phyloP scores from a whole-genome alignment of 2,113 vertebrate species.

The Spermophilus dauricus region DNA sequence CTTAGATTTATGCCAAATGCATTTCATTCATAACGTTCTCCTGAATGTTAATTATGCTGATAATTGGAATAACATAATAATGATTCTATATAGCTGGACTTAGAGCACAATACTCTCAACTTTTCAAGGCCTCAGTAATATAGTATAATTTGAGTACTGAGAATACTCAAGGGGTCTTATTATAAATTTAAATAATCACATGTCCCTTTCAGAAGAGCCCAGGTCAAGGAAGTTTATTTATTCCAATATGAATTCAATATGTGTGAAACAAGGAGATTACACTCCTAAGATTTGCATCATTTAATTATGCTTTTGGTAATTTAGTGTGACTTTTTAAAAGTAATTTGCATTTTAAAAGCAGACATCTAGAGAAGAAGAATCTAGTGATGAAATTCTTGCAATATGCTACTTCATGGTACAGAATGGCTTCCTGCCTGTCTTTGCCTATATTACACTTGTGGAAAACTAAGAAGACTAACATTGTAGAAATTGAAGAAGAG shows the following conservation, averaged over 20 bases:
- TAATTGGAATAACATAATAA: not conserved
- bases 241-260: not conserved
- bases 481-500: not conserved
- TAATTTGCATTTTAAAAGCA: conserved; percentile 52
- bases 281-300: not conserved
- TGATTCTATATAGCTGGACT: not conserved
- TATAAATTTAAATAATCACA: not conserved
- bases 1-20: conserved; percentile 8
- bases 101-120: not conserved
- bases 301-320: not conserved
- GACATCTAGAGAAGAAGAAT: not conserved
- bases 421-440: not conserved
- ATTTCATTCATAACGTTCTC: not conserved
- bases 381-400: not conserved
- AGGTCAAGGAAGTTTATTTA: not conserved
- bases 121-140: not conserved
- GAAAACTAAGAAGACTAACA: not conserved
- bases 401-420: not conserved
- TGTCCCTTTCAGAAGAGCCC: not conserved
- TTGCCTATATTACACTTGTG: not conserved
- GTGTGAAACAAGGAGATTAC: not conserved
- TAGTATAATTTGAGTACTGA: not conserved
- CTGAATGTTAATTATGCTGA: not conserved
- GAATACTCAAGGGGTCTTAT: not conserved
- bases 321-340: not conserved